phyloP scores from a whole-genome alignment of 2,888 invertebrate genomes.

The Hyposoter didymator region DNA sequence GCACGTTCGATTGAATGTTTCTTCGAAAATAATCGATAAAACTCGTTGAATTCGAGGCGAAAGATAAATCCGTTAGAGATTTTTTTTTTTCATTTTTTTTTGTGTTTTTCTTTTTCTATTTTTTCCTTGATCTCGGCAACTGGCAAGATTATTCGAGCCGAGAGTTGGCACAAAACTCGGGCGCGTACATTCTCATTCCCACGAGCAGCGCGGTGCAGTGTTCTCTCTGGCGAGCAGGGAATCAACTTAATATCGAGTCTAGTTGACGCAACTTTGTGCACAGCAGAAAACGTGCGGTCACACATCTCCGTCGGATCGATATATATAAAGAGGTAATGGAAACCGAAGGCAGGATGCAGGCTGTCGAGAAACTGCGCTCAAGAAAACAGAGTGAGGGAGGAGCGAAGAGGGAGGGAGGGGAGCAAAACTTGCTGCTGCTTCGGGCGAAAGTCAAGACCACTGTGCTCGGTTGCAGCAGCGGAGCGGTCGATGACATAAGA shows the following conservation, averaged over 20 bases:
- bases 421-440: slow-evolving; percentile 25
- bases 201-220: slow-evolving; percentile 31
- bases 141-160: slow-evolving; percentile 24
- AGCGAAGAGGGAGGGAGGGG: background rate
- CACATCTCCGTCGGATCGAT: slow-evolving; percentile 44
- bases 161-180: background rate
- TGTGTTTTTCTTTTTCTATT: background rate
- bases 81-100: background rate
- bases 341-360: background rate
- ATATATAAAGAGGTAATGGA: background rate
- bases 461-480: background rate
- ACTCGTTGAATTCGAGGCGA: slow-evolving; percentile 26
- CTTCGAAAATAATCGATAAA: slow-evolving; percentile 33
- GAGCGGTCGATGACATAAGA: slow-evolving; percentile 54
- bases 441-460: slow-evolving; percentile 61
- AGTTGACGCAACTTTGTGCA: slow-evolving; percentile 54
- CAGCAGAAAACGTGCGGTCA: slow-evolving; percentile 51
- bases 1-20: slow-evolving; percentile 43
- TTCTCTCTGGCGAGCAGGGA: slow-evolving; percentile 26
- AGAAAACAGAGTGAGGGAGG: slow-evolving; percentile 11
- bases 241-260: slow-evolving; percentile 59
- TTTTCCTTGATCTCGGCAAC: slow-evolving; percentile 31
- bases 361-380: slow-evolving; percentile 31
- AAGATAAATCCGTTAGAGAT: slow-evolving; percentile 37
- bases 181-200: slow-evolving; percentile 64